Evolutionary conservation across 2,888 invertebrate species (phyloP), one percentile per base, ranked within the genome.

Genomic region (Pachymerium ferrugineum): DNA sequence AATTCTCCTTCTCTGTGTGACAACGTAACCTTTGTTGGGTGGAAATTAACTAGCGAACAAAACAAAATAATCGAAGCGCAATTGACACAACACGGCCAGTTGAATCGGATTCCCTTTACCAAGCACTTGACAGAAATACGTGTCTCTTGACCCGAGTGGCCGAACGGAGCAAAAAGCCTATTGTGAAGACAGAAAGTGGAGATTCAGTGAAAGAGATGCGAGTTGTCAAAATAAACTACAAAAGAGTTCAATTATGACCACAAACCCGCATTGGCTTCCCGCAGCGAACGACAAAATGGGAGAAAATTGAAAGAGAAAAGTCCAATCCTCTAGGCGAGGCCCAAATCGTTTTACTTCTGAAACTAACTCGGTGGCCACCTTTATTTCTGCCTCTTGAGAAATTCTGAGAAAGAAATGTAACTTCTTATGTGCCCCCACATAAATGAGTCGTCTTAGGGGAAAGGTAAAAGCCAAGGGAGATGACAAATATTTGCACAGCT

Each of bases 281-380:
- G 62, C 62, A 25, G 62, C 28, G 62, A 22, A 62, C 62, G 25
- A 62, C 62, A 16, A 12, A 38, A 62, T 14, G 22, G 28, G 62
- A 62, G 62, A 62, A 62, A 62, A 62, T 62, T 62, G 62, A 62
- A 62, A 62, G 28, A 62, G 25, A 62, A 62, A 62, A 62, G 62
- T 62, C 62, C 25, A 62, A n/a, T n/a, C n/a, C n/a, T n/a, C 62
- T 62, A 14, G 25, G 62, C 62, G 28, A 62, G 28, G 62, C 25
- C n/a, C 28, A 16, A n/a, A 38, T 16, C 16, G 6, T 38, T 25
- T 62, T 62, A 47, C 16, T 8, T 22, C 6, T 0, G 47, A 16
- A 16, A 47, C 19, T 47, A 47, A 47, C 47, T 62, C 62, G n/a
- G 10, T 25, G 62, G 25, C n/a, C 25, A 62, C 62, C 25, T 25